These are phyloP conservation scores for Hirtodrosophila confusa DNA, from an alignment of 2,888 invertebrate genomes.

Conservation along the genomic window DNA sequence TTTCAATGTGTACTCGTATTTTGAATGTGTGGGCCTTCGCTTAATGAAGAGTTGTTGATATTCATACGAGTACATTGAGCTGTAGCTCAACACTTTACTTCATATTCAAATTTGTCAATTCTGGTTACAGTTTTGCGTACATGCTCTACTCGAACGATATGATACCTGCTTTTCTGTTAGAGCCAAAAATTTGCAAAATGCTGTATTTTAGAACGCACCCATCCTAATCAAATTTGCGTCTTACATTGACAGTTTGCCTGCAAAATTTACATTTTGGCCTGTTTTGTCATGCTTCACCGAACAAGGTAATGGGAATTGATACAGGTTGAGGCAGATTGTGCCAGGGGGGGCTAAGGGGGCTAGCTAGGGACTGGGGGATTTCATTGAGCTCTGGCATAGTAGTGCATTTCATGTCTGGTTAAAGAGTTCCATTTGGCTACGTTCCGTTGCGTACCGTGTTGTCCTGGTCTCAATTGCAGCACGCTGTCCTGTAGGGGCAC, in stretches of 20 bases:
- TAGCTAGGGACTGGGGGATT: neutral
- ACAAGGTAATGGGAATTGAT: too few species aligned
- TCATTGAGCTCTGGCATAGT: conserved; percentile 19
- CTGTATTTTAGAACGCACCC: neutral
- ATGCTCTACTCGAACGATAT: too few species aligned
- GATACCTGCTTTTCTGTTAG: too few species aligned
- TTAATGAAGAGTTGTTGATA: too few species aligned
- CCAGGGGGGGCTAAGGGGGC: neutral
- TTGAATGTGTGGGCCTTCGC: too few species aligned
- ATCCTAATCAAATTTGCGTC: conserved; percentile 59
- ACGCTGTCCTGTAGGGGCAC: neutral
- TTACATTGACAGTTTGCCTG: conserved; percentile 53
- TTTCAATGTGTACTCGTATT: too few species aligned
- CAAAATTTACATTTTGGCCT: conserved; percentile 52
- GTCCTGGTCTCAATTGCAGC: conserved; percentile 40
- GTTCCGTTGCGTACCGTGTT: conserved; percentile 7
- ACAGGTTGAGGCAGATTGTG: too few species aligned
- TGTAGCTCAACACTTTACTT: too few species aligned
- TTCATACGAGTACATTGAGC: too few species aligned
- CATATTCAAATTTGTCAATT: too few species aligned
- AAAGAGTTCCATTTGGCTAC: conserved; percentile 43
- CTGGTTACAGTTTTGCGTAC: too few species aligned
- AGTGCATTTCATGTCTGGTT: conserved; percentile 40
- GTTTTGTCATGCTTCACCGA: neutral
- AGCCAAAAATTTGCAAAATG: too few species aligned